Evolutionary conservation across 2,888 invertebrate species (phyloP), one percentile per base, ranked within the genome.

Genomic region (Lingula anatina): DNA sequence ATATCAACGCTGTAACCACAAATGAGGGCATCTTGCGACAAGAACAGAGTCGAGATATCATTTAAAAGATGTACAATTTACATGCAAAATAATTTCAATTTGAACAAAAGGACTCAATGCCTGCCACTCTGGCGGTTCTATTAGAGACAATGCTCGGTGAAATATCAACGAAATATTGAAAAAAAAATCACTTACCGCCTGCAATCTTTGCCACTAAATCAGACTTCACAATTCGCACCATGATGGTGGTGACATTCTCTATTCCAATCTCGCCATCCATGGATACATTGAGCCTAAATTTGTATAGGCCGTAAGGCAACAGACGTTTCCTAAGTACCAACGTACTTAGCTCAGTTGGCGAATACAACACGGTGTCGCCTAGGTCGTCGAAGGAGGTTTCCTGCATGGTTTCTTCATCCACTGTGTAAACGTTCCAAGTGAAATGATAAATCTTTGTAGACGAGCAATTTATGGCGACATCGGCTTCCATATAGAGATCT

Each of bases 221-320:
- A 9, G 31, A 12, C 31, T 31, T 31, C 9, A 31, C 15, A 15
- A 31, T 31, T 9, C 31, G 31, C 31, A 31, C 31, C n/a, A n/a
- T n/a, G n/a, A n/a, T n/a, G n/a, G 31, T 27, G 28, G 56, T 56
- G 3, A 49, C 47, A 0, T 52, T 51, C 36, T 48, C 50, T 50
- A 62, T 60, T 5, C 57, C 59, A 46, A 60, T 59, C 23, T 54
- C 28, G 27, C 56, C 54, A 38, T 59, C 48, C 62, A 62, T 62
- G 26, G 60, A 60, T 4, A 54, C 58, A 46, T 62, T 62, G 5
- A 62, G 47, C 41, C 27, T 41, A 45, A 62, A 53, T 24, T 55
- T 40, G 47, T 62, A 59, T n/a, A 55, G 15, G 2, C 62, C 62
- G 50, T 60, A 60, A n/a, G 55, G 55, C 15, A 62, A 37, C 5